Conservation (phyloP, 2,888 invertebrate genomes). For the Cerastis leucographa region DNA sequence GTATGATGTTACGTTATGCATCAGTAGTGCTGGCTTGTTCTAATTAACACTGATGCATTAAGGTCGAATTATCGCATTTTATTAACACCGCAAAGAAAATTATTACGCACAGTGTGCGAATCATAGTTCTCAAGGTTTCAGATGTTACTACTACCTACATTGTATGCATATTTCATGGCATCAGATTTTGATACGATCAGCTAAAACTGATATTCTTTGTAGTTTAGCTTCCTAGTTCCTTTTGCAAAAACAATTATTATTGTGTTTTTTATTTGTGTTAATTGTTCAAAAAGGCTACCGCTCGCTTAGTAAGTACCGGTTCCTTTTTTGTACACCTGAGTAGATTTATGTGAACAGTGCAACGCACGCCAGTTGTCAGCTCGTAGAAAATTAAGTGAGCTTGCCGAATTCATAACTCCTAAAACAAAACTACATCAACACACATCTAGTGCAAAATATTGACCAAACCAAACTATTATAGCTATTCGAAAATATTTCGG, state of each 20-base stretch:
- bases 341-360: no score
- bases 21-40: neutral
- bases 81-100: conserved; percentile 42
- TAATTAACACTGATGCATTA: conserved; percentile 6
- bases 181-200: conserved; percentile 29
- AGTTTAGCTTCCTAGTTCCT: conserved; percentile 31
- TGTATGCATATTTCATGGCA: conserved; percentile 21
- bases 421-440: no score
- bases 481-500: neutral
- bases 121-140: conserved; percentile 25
- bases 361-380: neutral
- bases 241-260: conserved; percentile 14
- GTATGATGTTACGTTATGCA: neutral
- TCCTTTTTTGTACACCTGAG: neutral
- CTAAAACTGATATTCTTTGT: conserved; percentile 7
- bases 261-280: neutral
- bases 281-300: neutral
- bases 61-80: conserved; percentile 30
- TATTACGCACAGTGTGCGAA: conserved; percentile 7
- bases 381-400: neutral
- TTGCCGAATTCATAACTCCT: no score
- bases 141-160: conserved; percentile 15
- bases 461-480: no score
- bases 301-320: no score
- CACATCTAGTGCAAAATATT: no score